Base-by-base conservation (phyloP, 2,888 invertebrate species). In the Acronicta leporina region DNA sequence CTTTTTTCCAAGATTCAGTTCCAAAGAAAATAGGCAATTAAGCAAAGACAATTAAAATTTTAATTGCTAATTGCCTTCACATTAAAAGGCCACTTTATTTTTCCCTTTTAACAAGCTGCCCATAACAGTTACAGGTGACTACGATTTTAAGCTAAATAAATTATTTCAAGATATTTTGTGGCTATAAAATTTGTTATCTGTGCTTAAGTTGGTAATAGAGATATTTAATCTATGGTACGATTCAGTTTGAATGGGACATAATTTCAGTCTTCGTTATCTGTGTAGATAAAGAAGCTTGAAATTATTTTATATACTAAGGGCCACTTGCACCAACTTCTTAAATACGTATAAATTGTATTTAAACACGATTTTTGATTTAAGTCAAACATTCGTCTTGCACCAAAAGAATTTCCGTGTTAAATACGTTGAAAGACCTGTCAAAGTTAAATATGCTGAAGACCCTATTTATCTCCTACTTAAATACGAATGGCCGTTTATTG, bases 1-100 rank as follows among this genome's bases (percentile, higher is more conserved):
- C 7, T 27, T 40, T 30, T 42, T 15, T 48, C 16, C 15, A 33
- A 33, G 35, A 67, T 57, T 52, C 56, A 51, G 44, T 42, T 44
- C 49, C 9, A 9, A 25, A 54, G 47, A 62, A 73, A 69, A 69
- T 57, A 52, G 54, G 56, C 51, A 63, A 57, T 69, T 57, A 57
- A n/a, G 15, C 27, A 51, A 5, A 8, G 59, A 52, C 54, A 54
- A 52, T 73, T 66, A 63, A 57, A 69, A 59, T 69, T 66, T 73
- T 69, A 69, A 73, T 73, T 62, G 73, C 73, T 57, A 62, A 73
- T 68, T 62, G 62, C 46, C 38, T 9, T 20, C 40, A 47, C 63
- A 30, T n/a, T 54, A 49, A 30, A 49, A 42, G 46, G 14, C 45
- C 11, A 42, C 44, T 20, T 16, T 50, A 52, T 73, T 68, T 66